Conservation (phyloP, 2,797 vertebrate genomes). For the Champsocephalus gunnari region DNA sequence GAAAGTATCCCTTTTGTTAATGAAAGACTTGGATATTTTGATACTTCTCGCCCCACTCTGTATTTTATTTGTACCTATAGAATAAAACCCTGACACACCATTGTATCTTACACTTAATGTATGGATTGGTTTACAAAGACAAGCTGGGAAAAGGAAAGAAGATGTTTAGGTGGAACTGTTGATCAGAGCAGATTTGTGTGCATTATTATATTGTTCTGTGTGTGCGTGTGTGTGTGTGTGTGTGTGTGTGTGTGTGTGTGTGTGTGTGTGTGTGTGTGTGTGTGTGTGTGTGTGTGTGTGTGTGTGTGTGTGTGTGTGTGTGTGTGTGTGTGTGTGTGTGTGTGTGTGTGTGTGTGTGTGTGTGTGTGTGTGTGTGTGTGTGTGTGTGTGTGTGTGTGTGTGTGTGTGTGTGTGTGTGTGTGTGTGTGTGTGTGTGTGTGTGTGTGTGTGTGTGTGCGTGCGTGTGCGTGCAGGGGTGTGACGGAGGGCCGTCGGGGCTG, state of each 20-base stretch:
- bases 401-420: not conserved
- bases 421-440: not conserved
- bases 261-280: too few species aligned
- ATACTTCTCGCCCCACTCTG: too few species aligned
- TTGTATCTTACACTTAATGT: not conserved
- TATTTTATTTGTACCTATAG: too few species aligned
- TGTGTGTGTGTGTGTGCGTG: conserved; percentile 16
- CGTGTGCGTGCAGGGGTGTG: conserved; percentile 83
- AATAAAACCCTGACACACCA: too few species aligned
- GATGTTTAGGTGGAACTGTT: not conserved
- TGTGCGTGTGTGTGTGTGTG: not conserved
- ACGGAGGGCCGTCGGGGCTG: conserved; percentile 89
- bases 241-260: not conserved
- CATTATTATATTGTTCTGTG: too few species aligned
- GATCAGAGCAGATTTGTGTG: too few species aligned
- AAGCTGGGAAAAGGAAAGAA: not conserved
- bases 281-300: too few species aligned
- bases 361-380: too few species aligned
- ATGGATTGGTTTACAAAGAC: not conserved
- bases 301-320: too few species aligned
- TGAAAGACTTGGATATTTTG: too few species aligned
- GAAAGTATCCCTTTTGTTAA: too few species aligned
- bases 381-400: not conserved
- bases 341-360: not conserved
- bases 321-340: too few species aligned